These are phyloP conservation scores for Hypothenemus hampei DNA, from an alignment of 1,140 invertebrate species.

Conservation along the genomic window DNA sequence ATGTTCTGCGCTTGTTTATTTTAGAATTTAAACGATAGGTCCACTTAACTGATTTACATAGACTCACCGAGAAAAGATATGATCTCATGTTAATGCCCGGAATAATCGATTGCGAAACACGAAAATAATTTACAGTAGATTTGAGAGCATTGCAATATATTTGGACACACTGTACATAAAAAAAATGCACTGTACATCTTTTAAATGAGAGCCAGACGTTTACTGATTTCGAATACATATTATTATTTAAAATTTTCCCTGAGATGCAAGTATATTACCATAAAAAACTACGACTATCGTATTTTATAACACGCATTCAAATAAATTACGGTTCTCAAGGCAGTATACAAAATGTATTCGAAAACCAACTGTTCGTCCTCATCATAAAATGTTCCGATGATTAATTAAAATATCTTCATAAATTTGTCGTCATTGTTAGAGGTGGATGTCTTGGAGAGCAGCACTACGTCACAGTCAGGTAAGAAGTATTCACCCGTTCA, in stretches of 20 bases:
- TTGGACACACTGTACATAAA: too few species aligned
- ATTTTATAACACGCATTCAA: slow-evolving; percentile 19
- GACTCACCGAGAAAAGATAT: too few species aligned
- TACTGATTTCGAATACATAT: too few species aligned
- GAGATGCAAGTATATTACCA: slow-evolving; percentile 14
- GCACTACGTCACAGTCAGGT: not conserved
- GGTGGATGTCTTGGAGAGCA: not conserved
- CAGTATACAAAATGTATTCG: slow-evolving; percentile 11
- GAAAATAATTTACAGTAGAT: too few species aligned
- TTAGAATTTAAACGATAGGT: slow-evolving; percentile 24
- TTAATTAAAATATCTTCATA: slow-evolving; percentile 38
- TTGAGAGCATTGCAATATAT: too few species aligned
- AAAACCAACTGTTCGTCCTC: slow-evolving; percentile 15
- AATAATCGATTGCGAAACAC: too few species aligned
- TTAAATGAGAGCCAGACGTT: too few species aligned
- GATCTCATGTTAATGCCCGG: too few species aligned
- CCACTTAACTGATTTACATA: too few species aligned
- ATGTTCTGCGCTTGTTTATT: slow-evolving; percentile 20
- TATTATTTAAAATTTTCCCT: slow-evolving; percentile 16
- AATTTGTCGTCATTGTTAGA: slow-evolving; percentile 25
- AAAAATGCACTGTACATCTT: too few species aligned
- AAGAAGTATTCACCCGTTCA: not conserved
- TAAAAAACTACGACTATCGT: slow-evolving; percentile 25
- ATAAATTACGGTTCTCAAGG: slow-evolving; percentile 19
- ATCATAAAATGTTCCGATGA: slow-evolving; percentile 27